phyloP scores from a whole-genome alignment of 2,797 vertebrate species.

The Prionace glauca region DNA sequence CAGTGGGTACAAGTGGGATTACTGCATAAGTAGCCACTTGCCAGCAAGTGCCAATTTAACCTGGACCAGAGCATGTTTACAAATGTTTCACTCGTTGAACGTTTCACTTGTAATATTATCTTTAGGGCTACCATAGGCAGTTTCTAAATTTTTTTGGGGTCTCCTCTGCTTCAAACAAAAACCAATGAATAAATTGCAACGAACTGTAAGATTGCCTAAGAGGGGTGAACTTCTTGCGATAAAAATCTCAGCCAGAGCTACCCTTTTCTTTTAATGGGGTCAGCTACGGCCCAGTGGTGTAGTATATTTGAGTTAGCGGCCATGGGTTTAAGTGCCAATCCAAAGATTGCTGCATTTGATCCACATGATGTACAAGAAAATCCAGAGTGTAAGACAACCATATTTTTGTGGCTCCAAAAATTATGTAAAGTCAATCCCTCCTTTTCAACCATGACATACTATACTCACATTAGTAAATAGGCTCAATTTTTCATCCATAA shows the following conservation, averaged over 20 bases:
- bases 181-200: not conserved
- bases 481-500: not conserved
- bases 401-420: not conserved
- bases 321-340: not conserved
- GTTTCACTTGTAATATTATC: not conserved
- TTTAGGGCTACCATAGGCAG: not conserved
- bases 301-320: not conserved
- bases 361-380: not conserved
- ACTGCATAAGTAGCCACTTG: too few relatives aligned
- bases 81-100: not conserved
- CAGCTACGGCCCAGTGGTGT: not conserved
- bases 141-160: not conserved
- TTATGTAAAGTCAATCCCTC: not conserved
- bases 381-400: not conserved
- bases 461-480: not conserved
- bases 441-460: too few relatives aligned
- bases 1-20: not conserved
- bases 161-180: not conserved
- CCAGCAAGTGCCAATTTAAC: not conserved
- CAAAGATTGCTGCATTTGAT: not conserved
- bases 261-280: not conserved
- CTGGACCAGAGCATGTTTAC: not conserved
- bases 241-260: not conserved
- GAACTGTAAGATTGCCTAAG: not conserved
- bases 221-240: not conserved